Conservation (phyloP, 1,140 invertebrate genomes). For the Tribolium castaneum region DNA sequence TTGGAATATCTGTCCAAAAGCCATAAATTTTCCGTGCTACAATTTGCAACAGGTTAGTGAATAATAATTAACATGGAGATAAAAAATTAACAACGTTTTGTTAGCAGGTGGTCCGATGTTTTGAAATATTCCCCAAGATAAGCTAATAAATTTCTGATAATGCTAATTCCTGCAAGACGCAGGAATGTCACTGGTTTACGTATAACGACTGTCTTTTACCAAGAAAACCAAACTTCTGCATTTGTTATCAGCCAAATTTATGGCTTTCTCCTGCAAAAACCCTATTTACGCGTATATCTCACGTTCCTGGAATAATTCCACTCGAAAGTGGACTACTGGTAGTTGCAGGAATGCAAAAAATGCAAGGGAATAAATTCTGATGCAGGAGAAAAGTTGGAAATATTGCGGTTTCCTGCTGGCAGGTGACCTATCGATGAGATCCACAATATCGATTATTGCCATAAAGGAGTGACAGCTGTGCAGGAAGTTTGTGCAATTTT, state of each 20-base stretch:
- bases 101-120: slow-evolving; percentile 15
- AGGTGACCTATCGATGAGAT: neutral
- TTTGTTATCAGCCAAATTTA: neutral
- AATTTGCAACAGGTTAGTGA: neutral
- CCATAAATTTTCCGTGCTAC: neutral
- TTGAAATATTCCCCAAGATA: slow-evolving; percentile 10
- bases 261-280: neutral
- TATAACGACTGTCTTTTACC: neutral
- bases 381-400: neutral
- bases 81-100: slow-evolving; percentile 24
- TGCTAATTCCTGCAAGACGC: slow-evolving; percentile 6
- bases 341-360: no score
- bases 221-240: neutral
- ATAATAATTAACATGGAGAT: neutral
- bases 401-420: neutral
- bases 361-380: no score
- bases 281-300: neutral
- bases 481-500: neutral
- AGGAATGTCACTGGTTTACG: slow-evolving; percentile 3
- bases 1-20: neutral
- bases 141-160: slow-evolving; percentile 22
- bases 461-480: neutral
- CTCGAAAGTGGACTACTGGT: no score
- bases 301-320: neutral
- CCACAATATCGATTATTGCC: neutral